Base-by-base conservation (phyloP, 1,140 invertebrate species). In the Philotrypesis tridentata region DNA sequence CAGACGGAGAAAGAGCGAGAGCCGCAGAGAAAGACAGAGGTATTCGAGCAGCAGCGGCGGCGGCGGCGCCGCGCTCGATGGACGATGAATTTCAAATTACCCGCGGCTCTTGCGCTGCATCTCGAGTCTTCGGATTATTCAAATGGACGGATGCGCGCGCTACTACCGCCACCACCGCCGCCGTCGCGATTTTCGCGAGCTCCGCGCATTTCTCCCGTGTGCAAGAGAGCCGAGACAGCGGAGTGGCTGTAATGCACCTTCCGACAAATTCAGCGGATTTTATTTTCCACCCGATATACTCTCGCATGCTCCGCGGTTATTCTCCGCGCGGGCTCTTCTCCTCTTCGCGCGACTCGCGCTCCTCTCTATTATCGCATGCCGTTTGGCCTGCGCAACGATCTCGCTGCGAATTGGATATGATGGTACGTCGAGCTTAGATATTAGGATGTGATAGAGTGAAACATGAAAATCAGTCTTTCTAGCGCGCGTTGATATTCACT, bases 41-140 rank as follows among this genome's bases (percentile, higher is more conserved):
- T 33, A 68, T 31, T 68, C 68, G 31, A 6, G 14, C 17, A 11
- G n/a, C 1, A 9, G 14, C 6, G 21, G 14, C 43, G 27, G 4
- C n/a, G n/a, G n/a, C n/a, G n/a, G n/a, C n/a, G n/a, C n/a, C n/a
- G n/a, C 33, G 43, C 40, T 48, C 40, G 71, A 73, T 73, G 71
- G 61, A 70, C 72, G 37, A 70, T 82, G 80, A 76, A 82, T 82
- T 76, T 76, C 72, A 82, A 76, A 76, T 75, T 65, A 55, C 40
- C 71, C 9, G 23, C 29, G 40, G 25, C 40, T 37, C 33, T 73
- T 23, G 71, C 71, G n/a, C 61, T 71, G 68, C 68, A 71, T 40
- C 68, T 71, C 33, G 11, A 29, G 33, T 9, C 68, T 71, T 71
- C 68, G 33, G 33, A 71, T 71, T 71, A 71, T 71, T 71, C 68